phyloP scores from a whole-genome alignment of 2,113 vertebrate species.

The Indicator indicator region DNA sequence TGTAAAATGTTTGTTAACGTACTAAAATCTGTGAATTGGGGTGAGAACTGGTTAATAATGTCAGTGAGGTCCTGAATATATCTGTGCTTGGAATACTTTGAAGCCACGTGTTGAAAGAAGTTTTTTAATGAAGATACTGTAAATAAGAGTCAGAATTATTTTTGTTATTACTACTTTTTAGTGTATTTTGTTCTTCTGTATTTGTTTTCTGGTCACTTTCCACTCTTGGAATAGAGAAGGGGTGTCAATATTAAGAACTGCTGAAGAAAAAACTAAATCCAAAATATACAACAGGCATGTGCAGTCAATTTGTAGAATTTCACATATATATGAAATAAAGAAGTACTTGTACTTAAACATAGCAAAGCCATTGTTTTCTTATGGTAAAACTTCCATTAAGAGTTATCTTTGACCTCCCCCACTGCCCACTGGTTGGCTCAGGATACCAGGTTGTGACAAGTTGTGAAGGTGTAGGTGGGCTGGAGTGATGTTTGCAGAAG shows the following conservation, averaged over 20 bases:
- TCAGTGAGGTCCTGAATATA: accelerated
- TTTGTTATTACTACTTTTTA: neutral
- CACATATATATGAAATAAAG: neutral
- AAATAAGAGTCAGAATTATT: neutral
- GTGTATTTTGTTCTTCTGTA: neutral
- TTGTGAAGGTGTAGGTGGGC: no score
- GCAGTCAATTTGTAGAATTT: neutral
- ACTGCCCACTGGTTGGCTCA: no score
- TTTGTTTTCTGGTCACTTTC: neutral
- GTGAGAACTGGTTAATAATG: neutral
- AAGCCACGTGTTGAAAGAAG: neutral
- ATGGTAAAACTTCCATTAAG: no score
- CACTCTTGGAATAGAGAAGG: neutral
- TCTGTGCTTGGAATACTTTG: neutral
- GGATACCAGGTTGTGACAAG: no score
- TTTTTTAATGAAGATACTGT: neutral
- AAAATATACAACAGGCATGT: neutral
- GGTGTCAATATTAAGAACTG: neutral
- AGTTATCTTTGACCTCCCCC: no score
- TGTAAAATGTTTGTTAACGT: neutral
- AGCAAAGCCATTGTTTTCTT: neutral
- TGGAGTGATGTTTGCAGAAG: accelerated
- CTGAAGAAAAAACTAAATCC: neutral
- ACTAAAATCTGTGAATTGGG: neutral
- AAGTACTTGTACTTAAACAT: neutral